Evolutionary conservation across 2,113 vertebrate genomes (phyloP).

Genomic region (Mesitornis unicolor): DNA sequence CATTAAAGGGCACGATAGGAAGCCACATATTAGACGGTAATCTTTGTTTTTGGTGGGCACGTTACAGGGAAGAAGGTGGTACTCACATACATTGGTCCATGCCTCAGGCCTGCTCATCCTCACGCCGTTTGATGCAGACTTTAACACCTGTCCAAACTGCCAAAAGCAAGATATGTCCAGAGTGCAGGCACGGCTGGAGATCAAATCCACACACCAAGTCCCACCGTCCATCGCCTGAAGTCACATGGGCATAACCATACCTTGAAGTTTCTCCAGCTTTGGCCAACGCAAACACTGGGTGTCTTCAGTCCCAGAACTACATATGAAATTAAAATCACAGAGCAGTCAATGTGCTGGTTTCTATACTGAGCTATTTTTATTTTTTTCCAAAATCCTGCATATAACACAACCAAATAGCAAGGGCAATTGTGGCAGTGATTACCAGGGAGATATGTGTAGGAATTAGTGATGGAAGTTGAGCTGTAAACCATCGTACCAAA

Average conservation of each 20-base stretch:
- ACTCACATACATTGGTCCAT: background rate
- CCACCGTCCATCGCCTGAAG: background rate
- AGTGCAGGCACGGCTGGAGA: background rate
- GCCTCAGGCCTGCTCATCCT: background rate
- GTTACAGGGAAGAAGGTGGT: background rate
- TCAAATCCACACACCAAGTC: background rate
- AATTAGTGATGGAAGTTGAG: background rate
- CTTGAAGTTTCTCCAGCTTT: background rate
- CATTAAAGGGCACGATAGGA: background rate
- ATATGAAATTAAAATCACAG: background rate
- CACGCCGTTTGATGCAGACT: accelerated
- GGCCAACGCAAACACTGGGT: background rate
- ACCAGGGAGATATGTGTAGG: background rate
- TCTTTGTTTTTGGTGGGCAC: background rate
- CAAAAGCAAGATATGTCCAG: background rate
- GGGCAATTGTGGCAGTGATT: background rate
- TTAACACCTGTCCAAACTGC: background rate
- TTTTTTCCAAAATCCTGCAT: background rate
- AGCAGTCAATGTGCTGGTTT: background rate
- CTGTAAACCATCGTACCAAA: background rate
- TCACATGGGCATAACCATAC: accelerated
- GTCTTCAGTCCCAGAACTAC: background rate
- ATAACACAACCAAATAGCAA: background rate
- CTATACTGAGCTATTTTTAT: background rate
- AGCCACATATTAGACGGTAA: background rate